Evolutionary conservation across 2,888 invertebrate species (phyloP).

Genomic region (Mythimna ferrago): DNA sequence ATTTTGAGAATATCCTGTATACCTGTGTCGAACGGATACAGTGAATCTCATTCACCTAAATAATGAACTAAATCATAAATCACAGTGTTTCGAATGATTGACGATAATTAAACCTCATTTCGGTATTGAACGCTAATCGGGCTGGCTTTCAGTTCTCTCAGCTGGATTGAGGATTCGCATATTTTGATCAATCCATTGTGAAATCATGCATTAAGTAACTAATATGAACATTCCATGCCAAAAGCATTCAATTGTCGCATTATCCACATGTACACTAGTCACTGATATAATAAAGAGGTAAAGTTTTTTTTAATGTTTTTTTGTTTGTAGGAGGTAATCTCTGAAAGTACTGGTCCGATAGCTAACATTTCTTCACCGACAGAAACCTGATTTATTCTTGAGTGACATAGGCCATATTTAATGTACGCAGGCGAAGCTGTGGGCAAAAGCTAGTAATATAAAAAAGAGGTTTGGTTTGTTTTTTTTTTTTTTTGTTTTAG

Average conservation of each 20-base stretch:
- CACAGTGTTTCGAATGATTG: conserved; percentile 48
- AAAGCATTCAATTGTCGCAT: conserved; percentile 15
- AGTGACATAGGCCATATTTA: background rate
- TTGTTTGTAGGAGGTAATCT: too few species aligned
- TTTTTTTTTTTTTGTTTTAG: too few species aligned
- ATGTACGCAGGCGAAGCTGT: background rate
- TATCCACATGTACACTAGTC: background rate
- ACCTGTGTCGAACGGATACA: background rate
- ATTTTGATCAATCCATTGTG: conserved; percentile 53
- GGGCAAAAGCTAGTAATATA: too few species aligned
- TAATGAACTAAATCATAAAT: conserved; percentile 41
- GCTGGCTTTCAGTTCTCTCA: conserved; percentile 39
- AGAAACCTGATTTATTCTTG: too few species aligned
- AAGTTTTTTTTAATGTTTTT: too few species aligned
- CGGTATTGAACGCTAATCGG: conserved; percentile 54
- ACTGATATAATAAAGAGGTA: too few species aligned
- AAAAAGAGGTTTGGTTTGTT: too few species aligned
- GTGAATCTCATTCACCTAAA: conserved; percentile 20
- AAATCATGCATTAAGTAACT: conserved; percentile 57
- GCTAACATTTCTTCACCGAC: too few species aligned
- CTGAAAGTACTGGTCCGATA: too few species aligned
- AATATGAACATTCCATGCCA: conserved; percentile 54
- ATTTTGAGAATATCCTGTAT: background rate
- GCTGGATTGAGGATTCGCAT: conserved; percentile 23
- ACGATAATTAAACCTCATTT: conserved; percentile 69